A percentile compares a stretch with the other conserved stretches of the same genome.
Conservation (phyloP, 2,888 invertebrate genomes). For the Pachliopta kotzebuea region DNA sequence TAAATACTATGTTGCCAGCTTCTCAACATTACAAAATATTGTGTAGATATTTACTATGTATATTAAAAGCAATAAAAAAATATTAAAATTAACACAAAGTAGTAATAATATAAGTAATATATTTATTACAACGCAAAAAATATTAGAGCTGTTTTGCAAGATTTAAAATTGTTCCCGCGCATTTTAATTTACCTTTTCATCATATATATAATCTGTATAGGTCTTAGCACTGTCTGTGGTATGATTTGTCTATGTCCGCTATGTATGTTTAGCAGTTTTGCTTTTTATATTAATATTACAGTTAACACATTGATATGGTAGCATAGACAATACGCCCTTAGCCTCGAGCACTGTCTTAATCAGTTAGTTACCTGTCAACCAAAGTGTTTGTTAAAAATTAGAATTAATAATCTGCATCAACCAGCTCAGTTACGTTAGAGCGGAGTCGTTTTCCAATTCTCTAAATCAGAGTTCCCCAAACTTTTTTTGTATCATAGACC, state of each 20-base stretch:
- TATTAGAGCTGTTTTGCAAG: neutral
- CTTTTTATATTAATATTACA: slow-evolving; percentile 30
- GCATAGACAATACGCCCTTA: slow-evolving; percentile 40
- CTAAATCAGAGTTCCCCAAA: too few relatives aligned
- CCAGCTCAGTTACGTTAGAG: slow-evolving; percentile 13
- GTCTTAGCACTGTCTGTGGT: slow-evolving; percentile 7
- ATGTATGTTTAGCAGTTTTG: slow-evolving; percentile 36
- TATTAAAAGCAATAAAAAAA: too few relatives aligned
- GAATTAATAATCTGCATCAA: slow-evolving; percentile 29
- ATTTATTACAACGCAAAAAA: too few relatives aligned
- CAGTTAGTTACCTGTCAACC: slow-evolving; percentile 73
- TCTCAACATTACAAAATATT: too few relatives aligned
- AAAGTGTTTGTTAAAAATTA: slow-evolving; percentile 56
- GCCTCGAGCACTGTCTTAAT: slow-evolving; percentile 34
- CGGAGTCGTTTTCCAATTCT: too few relatives aligned
- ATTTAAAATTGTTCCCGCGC: neutral
- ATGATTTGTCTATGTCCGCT: slow-evolving; percentile 38
- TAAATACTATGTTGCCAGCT: too few relatives aligned
- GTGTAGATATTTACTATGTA: too few relatives aligned
- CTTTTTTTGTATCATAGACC: too few relatives aligned
- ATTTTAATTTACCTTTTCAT: neutral
- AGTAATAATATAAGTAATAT: too few relatives aligned
- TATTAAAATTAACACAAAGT: too few relatives aligned
- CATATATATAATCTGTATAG: neutral
- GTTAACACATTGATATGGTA: slow-evolving; percentile 44